Evolutionary conservation across 64 coral and sea anemone species (phyloP).

Genomic region (Stichodactyla helianthus): DNA sequence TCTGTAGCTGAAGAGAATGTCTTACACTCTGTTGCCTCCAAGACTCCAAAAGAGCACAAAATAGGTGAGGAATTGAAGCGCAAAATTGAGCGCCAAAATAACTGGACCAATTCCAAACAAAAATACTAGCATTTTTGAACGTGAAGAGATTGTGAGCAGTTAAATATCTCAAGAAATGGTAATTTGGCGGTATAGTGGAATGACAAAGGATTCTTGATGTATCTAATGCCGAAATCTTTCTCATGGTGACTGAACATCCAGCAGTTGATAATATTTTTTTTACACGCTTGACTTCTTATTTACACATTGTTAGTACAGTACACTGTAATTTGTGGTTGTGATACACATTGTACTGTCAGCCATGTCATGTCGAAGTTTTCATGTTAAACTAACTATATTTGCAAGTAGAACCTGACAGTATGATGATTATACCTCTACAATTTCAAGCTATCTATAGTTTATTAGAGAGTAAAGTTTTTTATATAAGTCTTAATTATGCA

Average conservation of each 20-base stretch:
- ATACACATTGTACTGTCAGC: no score
- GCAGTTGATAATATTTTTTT: neutral
- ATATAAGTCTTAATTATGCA: no score
- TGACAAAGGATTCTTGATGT: neutral
- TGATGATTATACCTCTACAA: no score
- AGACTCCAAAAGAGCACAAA: constrained; percentile 80
- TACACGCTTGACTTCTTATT: neutral
- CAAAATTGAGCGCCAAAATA: neutral
- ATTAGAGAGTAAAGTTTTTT: no score
- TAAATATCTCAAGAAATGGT: neutral
- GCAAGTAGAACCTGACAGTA: no score
- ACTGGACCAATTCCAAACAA: neutral
- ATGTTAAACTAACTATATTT: no score
- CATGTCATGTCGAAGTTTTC: no score
- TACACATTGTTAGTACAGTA: no score
- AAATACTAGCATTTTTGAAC: neutral
- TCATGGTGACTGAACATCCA: neutral
- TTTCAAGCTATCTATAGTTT: no score
- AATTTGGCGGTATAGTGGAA: neutral
- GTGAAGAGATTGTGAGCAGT: neutral
- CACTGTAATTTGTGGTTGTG: no score
- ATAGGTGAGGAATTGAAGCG: constrained; percentile 49
- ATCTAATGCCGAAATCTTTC: neutral
- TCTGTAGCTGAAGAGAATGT: constrained; percentile 63
- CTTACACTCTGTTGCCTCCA: constrained; percentile 56